Conservation (phyloP, 2,113 vertebrate genomes). For the Sitta europaea region DNA sequence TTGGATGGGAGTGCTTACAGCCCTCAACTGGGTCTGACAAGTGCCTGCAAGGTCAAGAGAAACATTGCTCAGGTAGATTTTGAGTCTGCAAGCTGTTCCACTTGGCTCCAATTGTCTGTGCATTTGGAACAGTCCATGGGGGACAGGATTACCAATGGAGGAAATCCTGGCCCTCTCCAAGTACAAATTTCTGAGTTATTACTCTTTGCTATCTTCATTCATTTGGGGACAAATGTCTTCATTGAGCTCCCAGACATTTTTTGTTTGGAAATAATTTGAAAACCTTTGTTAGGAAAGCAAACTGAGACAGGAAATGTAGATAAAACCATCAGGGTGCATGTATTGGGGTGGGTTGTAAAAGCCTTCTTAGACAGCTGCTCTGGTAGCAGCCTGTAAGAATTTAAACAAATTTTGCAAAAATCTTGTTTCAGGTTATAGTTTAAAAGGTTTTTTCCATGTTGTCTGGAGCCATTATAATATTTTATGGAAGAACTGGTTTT, state of each 20-base stretch:
- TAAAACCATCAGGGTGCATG: background rate
- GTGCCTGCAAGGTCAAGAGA: background rate
- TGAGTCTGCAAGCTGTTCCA: background rate
- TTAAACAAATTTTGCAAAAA: background rate
- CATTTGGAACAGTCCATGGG: background rate
- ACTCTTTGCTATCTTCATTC: background rate
- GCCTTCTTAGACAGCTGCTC: background rate
- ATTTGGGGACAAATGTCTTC: background rate
- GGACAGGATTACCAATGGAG: background rate
- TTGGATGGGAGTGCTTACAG: background rate
- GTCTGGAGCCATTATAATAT: background rate
- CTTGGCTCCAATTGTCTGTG: background rate
- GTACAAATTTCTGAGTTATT: background rate
- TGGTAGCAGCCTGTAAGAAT: background rate
- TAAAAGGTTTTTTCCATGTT: background rate
- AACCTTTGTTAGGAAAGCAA: background rate
- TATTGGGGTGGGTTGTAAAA: background rate
- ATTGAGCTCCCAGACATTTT: background rate
- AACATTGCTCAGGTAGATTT: background rate
- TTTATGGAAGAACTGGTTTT: background rate
- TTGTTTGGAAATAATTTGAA: background rate
- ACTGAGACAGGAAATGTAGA: background rate
- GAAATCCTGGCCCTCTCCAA: background rate
- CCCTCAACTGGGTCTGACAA: background rate
- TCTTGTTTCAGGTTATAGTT: background rate